Evolutionary conservation across 2,113 vertebrate genomes (phyloP).

Genomic region (Sorex araneus): DNA sequence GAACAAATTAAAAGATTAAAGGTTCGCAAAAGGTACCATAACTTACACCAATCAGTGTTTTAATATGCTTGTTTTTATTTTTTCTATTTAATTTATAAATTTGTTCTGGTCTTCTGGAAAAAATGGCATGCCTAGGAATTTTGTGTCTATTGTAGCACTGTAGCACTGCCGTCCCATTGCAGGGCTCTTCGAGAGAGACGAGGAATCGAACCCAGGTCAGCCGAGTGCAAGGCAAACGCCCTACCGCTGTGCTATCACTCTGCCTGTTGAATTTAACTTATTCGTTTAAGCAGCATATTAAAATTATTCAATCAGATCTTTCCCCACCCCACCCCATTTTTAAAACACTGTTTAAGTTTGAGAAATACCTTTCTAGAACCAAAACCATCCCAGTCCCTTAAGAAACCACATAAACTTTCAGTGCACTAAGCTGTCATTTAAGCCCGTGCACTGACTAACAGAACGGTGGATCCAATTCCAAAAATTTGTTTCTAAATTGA

Average conservation of each 20-base stretch:
- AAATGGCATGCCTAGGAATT: background rate
- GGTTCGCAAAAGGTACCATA: background rate
- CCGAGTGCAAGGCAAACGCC: no score
- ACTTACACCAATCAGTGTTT: background rate
- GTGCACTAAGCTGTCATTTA: background rate
- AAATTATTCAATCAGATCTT: no score
- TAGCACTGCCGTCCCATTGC: no score
- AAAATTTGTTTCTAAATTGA: background rate
- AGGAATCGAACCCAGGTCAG: no score
- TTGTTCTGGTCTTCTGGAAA: background rate
- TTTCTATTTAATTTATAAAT: background rate
- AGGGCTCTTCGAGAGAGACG: no score
- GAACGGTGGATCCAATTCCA: background rate
- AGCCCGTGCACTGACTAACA: background rate
- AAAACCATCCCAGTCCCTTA: background rate
- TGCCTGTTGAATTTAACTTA: no score
- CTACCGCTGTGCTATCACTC: no score
- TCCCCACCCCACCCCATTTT: no score
- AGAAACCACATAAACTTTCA: background rate
- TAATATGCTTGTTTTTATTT: background rate
- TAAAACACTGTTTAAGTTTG: no score
- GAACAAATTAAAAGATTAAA: background rate
- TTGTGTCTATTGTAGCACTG: background rate
- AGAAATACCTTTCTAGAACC: background rate
- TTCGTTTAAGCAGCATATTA: background rate